Conservation (phyloP, 2,113 vertebrate species). For the Fukomys damarensis region DNA sequence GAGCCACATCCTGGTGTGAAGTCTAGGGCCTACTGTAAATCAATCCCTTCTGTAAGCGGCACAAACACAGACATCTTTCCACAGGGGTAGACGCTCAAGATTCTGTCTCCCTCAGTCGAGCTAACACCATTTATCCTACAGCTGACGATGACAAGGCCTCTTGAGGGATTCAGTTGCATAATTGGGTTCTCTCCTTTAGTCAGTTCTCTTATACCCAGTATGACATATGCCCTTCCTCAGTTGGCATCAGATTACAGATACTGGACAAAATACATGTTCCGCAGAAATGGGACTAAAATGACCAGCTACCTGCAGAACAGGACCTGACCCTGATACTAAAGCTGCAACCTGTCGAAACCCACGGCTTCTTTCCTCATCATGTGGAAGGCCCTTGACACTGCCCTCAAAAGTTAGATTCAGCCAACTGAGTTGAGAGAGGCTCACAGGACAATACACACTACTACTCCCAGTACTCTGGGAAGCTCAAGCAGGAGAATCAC, state of each 20-base stretch:
- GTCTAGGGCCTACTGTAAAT: not conserved
- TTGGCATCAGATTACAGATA: not conserved
- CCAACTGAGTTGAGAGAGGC: not conserved
- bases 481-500: not conserved
- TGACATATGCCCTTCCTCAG: not conserved
- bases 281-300: not conserved
- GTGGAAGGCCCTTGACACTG: not conserved
- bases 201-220: not conserved
- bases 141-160: not conserved
- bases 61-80: not conserved
- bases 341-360: not conserved
- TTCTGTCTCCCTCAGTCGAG: not conserved
- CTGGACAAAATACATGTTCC: not conserved
- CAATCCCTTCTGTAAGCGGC: not conserved
- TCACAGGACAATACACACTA: not conserved
- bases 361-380: not conserved
- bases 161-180: not conserved
- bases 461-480: not conserved
- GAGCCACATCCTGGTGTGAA: not conserved
- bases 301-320: not conserved
- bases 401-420: not conserved
- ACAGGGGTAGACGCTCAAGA: fast-evolving
- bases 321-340: fast-evolving
- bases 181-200: not conserved
- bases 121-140: not conserved